A percentile compares a stretch with the other conserved stretches of the same genome.
Evolutionary conservation across 2,113 vertebrate species (phyloP).

Genomic region (Arizona elegans): DNA sequence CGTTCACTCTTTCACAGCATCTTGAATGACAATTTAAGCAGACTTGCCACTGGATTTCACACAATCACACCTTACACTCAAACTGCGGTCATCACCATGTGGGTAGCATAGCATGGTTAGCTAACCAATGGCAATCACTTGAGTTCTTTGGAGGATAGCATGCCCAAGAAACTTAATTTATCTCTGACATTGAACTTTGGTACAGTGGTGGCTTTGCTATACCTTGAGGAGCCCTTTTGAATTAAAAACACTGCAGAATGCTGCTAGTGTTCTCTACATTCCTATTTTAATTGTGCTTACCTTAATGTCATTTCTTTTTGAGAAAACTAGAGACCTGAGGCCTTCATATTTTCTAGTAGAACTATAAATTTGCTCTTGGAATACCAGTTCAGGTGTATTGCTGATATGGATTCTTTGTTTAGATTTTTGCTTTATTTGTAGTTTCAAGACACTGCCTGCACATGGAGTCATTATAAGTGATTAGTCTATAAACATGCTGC

Average conservation of each 20-base stretch:
- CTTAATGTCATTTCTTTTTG: slow-evolving; percentile 1
- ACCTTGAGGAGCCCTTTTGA: background rate
- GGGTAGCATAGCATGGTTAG: slow-evolving; percentile 43
- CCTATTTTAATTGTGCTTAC: slow-evolving; percentile 24
- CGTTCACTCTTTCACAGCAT: background rate
- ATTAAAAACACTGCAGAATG: slow-evolving; percentile 25
- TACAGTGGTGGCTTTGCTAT: slow-evolving; percentile 22
- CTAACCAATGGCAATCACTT: slow-evolving; percentile 41
- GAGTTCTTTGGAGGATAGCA: slow-evolving; percentile 50
- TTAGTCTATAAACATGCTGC: background rate
- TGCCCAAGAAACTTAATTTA: slow-evolving; percentile 30
- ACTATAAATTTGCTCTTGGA: background rate
- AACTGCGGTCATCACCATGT: slow-evolving; percentile 19
- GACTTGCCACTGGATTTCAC: slow-evolving; percentile 46
- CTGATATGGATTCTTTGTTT: accelerated
- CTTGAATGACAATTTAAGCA: slow-evolving; percentile 44
- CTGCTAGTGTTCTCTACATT: slow-evolving; percentile 36
- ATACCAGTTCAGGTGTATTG: background rate
- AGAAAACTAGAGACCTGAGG: background rate
- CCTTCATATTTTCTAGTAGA: accelerated
- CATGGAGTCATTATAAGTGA: background rate
- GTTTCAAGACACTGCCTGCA: background rate
- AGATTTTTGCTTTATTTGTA: background rate
- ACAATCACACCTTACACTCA: slow-evolving; percentile 29
- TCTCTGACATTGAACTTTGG: slow-evolving; percentile 29